Evolutionary conservation across 2,797 vertebrate genomes (phyloP).

Genomic region (Sphenopsis melanotis): DNA sequence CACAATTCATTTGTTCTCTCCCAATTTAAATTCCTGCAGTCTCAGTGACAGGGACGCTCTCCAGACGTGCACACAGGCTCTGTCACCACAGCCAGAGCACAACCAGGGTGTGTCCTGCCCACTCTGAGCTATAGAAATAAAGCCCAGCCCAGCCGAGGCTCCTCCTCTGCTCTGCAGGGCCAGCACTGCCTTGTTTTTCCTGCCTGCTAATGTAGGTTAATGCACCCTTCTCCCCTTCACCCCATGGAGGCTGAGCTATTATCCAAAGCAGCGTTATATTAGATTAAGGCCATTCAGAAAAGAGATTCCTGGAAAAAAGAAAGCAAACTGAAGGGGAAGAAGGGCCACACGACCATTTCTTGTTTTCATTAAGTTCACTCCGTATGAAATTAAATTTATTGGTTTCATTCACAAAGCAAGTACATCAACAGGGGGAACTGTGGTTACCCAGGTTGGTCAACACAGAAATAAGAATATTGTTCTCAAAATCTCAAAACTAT

Average conservation of each 20-base stretch:
- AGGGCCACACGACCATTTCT: not conserved
- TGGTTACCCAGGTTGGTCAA: not conserved
- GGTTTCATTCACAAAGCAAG: not conserved
- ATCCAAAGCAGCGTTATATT: constrained; percentile 36
- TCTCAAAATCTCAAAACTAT: not conserved
- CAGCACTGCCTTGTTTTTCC: not conserved
- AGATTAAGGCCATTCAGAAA: constrained; percentile 25
- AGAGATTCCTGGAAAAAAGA: not conserved
- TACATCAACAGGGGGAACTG: not conserved
- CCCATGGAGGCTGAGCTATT: not conserved
- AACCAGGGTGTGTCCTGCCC: not conserved
- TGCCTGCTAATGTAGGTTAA: constrained; percentile 24
- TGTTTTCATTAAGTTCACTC: not conserved
- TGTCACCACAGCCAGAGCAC: not conserved
- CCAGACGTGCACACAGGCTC: not conserved
- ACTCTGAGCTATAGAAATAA: not conserved
- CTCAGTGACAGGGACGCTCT: not conserved
- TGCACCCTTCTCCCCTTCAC: not conserved
- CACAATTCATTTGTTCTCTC: not conserved
- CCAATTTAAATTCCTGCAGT: not conserved
- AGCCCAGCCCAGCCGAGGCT: not conserved
- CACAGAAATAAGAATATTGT: not conserved
- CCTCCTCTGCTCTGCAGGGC: not conserved
- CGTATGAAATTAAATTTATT: not conserved
- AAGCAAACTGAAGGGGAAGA: not conserved